Base-by-base conservation (phyloP, 2,888 invertebrate species). In the Melieria picta region DNA sequence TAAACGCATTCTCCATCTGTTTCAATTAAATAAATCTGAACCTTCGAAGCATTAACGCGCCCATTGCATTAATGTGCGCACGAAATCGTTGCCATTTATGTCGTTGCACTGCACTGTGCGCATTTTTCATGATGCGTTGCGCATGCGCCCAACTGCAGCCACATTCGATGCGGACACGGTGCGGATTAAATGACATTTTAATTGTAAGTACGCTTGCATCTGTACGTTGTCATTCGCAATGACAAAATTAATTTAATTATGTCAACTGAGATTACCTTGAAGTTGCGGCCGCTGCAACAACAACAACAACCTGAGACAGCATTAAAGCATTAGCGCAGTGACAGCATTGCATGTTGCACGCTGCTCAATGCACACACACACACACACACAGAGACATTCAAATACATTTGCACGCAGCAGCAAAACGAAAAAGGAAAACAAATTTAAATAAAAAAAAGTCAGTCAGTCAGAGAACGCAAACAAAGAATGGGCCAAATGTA, bases 171-270 rank as follows among this genome's bases (percentile, higher is more conserved):
- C 62, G 56, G 56, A 57, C 47, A 47, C 42, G 47, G 55, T 7
- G 45, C 43, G 56, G 70, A 69, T 74, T 75, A 76, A 77, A 76
- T 77, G 76, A 77, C 75, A 77, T 74, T 75, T 76, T 77, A 77
- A 77, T 78, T 78, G 77, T 76, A 77, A 48, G 45, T 72, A 52
- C 73, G 76, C 73, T 74, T 75, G 74, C 74, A 74, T 75, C 77
- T 76, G 77, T 50, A 30, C 16, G 4, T n/a, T 58, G 72, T 77
- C 79, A 79, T 72, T 76, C 75, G 66, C 76, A 77, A 77, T 77
- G 76, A 76, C 77, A 82, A 84, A 84, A 83, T 83, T 84, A 83
- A 83, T 83, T 83, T 84, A 83, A 83, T 83, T 82, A 83, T 83
- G 83, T 84, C 83, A 83, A 83, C 82, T 78, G 80, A 82, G 83